Percentiles rank a stretch among this genome's conserved stretches.
Evolutionary conservation across 2,113 vertebrate species (phyloP).

Genomic region (Bubo blakistoni): DNA sequence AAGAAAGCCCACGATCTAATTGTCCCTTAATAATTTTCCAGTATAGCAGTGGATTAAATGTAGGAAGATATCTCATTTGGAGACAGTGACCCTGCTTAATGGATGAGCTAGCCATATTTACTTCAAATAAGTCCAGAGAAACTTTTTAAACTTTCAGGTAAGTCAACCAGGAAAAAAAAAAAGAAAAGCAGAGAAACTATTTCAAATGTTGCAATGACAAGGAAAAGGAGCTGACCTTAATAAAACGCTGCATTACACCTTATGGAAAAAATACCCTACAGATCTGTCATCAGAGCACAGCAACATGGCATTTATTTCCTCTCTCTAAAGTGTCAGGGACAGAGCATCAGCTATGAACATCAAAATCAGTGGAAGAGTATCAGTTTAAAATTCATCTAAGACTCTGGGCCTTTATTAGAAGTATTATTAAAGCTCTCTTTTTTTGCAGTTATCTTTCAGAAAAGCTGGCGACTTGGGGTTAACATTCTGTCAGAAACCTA

Average conservation of each 20-base stretch:
- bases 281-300: not conserved
- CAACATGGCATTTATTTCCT: not conserved
- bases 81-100: not conserved
- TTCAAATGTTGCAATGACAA: not conserved
- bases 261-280: not conserved
- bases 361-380: not conserved
- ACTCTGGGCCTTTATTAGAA: not conserved
- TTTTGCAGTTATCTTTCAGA: not conserved
- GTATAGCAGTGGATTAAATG: not conserved
- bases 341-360: not conserved
- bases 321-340: not conserved
- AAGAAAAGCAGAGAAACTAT: not conserved
- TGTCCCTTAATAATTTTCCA: not conserved
- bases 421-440: not conserved
- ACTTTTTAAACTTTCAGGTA: not conserved
- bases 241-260: not conserved
- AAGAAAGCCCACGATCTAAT: not conserved
- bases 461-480: conserved; percentile 23
- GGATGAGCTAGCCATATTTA: not conserved
- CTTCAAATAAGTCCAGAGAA: not conserved
- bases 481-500: conserved; percentile 28
- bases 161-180: not conserved
- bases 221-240: not conserved
- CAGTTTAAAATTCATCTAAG: conserved; percentile 9
- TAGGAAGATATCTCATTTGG: not conserved